Evolutionary conservation across 2,797 vertebrate species (phyloP).

Genomic region (Scolopax rusticola): DNA sequence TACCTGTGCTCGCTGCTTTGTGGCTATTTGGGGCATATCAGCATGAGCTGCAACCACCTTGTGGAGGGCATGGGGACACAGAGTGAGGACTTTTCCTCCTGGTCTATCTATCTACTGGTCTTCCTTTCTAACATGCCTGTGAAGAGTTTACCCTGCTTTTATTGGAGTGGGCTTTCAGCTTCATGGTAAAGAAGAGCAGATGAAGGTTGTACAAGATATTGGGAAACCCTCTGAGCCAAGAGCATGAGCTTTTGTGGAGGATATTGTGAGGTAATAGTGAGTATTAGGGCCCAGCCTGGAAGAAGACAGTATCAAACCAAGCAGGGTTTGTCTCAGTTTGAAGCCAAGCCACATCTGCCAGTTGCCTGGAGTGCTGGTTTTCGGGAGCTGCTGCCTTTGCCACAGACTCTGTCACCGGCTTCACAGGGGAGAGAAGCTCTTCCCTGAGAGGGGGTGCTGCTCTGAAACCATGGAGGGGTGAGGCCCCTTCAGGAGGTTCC

Average conservation of each 20-base stretch:
- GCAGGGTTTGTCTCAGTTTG: neutral
- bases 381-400: neutral
- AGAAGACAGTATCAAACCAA: neutral
- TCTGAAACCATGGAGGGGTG: neutral
- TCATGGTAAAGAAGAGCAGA: neutral
- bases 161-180: neutral
- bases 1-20: neutral
- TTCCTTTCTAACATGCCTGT: neutral
- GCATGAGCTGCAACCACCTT: neutral
- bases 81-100: neutral
- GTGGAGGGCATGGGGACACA: neutral
- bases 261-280: neutral
- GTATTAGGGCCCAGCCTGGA: neutral
- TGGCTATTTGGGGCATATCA: neutral
- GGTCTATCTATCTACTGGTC: neutral
- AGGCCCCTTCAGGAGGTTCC: neutral
- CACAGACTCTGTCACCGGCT: neutral
- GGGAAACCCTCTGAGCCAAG: neutral
- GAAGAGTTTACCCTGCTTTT: neutral
- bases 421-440: accelerated
- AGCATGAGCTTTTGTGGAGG: neutral
- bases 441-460: neutral
- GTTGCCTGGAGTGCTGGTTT: neutral
- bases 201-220: neutral
- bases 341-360: neutral